Evolutionary conservation across 2,888 invertebrate genomes (phyloP).

Genomic region (Pherbina coryleti): DNA sequence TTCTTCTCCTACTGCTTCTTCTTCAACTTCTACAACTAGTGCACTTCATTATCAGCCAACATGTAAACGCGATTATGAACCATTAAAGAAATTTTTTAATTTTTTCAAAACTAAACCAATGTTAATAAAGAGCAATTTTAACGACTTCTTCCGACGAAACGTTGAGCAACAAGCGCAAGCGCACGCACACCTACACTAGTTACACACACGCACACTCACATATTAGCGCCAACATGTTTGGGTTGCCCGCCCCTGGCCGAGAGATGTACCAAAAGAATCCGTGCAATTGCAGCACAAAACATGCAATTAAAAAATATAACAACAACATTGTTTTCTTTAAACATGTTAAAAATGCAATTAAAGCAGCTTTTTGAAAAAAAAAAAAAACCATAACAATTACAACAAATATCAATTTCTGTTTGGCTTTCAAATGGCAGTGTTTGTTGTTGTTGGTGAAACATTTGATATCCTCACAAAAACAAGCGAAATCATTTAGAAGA

Average conservation of each 20-base stretch:
- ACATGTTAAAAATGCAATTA: too few relatives aligned
- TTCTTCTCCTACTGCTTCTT: background rate
- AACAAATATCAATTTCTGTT: background rate
- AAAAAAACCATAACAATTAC: background rate
- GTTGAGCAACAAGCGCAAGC: slow-evolving; percentile 26
- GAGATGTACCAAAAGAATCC: background rate
- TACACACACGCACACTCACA: background rate
- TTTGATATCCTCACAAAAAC: background rate
- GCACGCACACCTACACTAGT: background rate
- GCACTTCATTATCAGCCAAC: slow-evolving; percentile 31
- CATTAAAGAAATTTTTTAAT: slow-evolving; percentile 52
- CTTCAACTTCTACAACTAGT: background rate
- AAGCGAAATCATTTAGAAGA: background rate
- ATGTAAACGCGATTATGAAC: slow-evolving; percentile 56
- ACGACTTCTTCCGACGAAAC: slow-evolving; percentile 19
- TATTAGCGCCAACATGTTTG: background rate
- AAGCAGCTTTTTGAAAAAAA: background rate
- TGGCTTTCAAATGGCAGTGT: background rate
- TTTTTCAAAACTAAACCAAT: slow-evolving; percentile 42
- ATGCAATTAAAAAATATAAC: background rate
- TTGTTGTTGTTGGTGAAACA: background rate
- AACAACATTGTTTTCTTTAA: background rate
- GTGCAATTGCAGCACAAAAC: background rate
- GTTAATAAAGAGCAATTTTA: background rate
- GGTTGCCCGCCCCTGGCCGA: background rate